A percentile compares a stretch with the other conserved stretches of the same genome.
Evolutionary conservation across 64 coral and sea anemone species (phyloP).

Genomic region (Montipora sp.): DNA sequence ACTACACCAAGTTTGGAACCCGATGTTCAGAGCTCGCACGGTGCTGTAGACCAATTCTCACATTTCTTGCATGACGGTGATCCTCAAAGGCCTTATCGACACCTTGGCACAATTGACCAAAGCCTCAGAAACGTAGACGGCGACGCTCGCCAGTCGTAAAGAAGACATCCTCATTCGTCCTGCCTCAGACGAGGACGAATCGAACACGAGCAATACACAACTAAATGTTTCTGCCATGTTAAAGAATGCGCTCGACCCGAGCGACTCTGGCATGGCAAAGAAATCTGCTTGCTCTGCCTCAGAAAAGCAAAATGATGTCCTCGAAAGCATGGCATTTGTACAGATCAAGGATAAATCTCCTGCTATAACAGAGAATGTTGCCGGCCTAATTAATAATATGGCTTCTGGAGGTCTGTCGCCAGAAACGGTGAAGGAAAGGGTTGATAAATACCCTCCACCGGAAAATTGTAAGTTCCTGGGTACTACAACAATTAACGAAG

Average conservation of each 20-base stretch:
- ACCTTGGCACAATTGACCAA: neutral
- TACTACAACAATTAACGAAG: constrained; percentile 32
- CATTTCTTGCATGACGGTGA: neutral
- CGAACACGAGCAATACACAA: neutral
- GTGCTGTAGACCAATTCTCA: neutral
- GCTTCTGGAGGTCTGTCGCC: neutral
- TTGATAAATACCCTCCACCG: constrained; percentile 43
- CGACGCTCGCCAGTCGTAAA: neutral
- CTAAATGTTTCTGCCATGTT: neutral
- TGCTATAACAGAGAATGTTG: neutral
- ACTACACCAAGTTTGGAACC: neutral
- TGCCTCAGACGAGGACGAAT: neutral
- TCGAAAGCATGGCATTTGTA: constrained; percentile 57
- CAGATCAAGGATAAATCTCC: neutral
- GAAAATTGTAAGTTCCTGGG: constrained; percentile 60
- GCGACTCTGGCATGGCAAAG: neutral
- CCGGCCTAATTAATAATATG: neutral
- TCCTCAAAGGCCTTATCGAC: neutral
- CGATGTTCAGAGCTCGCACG: neutral
- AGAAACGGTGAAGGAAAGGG: constrained; percentile 12
- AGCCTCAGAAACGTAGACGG: neutral
- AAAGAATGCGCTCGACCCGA: constrained; percentile 36
- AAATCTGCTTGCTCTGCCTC: neutral
- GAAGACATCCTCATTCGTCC: neutral
- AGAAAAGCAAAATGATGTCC: neutral